Percentiles rank a stretch among this genome's conserved stretches.
Evolutionary conservation across 64 coral and sea anemone species (phyloP).

Genomic region (Montipora cactus): DNA sequence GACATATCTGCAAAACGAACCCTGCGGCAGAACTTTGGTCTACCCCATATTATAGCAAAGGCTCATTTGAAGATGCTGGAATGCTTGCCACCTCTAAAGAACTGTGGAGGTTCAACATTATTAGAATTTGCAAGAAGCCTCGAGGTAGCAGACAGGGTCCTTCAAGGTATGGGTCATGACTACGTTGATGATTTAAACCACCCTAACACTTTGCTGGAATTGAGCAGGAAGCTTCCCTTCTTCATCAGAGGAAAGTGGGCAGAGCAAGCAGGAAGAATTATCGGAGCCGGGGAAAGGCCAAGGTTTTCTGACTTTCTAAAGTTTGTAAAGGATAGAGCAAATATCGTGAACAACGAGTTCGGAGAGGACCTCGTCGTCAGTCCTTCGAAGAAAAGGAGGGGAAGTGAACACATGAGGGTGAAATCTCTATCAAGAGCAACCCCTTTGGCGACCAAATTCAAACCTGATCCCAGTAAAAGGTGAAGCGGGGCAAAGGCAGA

Average conservation of each 20-base stretch:
- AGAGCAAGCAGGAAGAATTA: conserved; percentile 64
- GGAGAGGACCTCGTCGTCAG: conserved; percentile 44
- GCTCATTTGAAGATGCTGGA: too few species aligned
- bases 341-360: conserved; percentile 73
- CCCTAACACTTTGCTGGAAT: conserved; percentile 51
- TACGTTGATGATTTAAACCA: conserved; percentile 62
- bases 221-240: conserved; percentile 67
- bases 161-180: conserved; percentile 61
- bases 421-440: background rate
- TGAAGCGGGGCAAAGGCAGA: background rate
- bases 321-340: conserved; percentile 57
- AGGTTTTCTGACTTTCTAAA: conserved; percentile 55
- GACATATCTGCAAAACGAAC: too few species aligned
- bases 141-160: conserved; percentile 52
- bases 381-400: background rate
- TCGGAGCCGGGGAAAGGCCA: conserved; percentile 19
- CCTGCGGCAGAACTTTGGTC: too few species aligned
- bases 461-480: background rate
- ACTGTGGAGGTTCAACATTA: too few species aligned
- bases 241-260: conserved; percentile 73
- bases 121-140: too few species aligned
- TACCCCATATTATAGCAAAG: too few species aligned
- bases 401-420: background rate
- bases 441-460: background rate
- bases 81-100: too few species aligned